These are phyloP conservation scores for Eueides isabella DNA, from an alignment of 1,140 invertebrate genomes.

Conservation along the genomic window DNA sequence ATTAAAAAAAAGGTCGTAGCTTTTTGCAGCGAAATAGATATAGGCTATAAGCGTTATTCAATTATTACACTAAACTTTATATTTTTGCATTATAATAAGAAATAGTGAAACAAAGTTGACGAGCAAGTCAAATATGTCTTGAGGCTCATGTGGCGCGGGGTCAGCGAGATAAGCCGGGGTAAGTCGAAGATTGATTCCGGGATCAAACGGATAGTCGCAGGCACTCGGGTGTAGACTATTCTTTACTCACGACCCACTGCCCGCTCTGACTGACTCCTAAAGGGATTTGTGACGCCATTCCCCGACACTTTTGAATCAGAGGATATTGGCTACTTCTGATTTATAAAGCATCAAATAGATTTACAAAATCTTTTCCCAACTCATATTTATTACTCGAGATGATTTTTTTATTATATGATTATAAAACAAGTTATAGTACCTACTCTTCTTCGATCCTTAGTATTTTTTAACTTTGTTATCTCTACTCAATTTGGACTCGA, in stretches of 20 bases:
- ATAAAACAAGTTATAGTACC: slow-evolving; percentile 22
- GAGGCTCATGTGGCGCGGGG: slow-evolving; percentile 64
- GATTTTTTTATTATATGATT: slow-evolving; percentile 19
- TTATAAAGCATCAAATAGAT: slow-evolving; percentile 16
- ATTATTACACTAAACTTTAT: not conserved
- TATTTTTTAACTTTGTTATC: slow-evolving; percentile 36
- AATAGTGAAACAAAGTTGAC: slow-evolving; percentile 52
- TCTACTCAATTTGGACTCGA: slow-evolving; percentile 36
- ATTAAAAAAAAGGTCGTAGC: too few species aligned
- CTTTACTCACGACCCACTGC: slow-evolving; percentile 72
- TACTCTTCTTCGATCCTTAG: slow-evolving; percentile 21
- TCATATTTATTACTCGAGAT: slow-evolving; percentile 1
- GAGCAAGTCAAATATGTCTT: slow-evolving; percentile 63
- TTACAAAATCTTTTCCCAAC: not conserved
- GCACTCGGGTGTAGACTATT: slow-evolving; percentile 69
- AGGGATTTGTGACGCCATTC: slow-evolving; percentile 58
- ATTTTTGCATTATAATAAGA: slow-evolving; percentile 20
- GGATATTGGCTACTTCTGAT: slow-evolving; percentile 32
- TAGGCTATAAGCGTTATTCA: too few species aligned
- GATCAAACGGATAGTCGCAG: slow-evolving; percentile 67
- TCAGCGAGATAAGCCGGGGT: slow-evolving; percentile 73
- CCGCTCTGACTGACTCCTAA: slow-evolving; percentile 63
- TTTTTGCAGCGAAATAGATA: too few species aligned
- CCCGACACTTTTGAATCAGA: slow-evolving; percentile 51
- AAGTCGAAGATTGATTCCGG: slow-evolving; percentile 78